Conservation (phyloP, 2,888 invertebrate species). For the Rhyacophila evoluta region DNA sequence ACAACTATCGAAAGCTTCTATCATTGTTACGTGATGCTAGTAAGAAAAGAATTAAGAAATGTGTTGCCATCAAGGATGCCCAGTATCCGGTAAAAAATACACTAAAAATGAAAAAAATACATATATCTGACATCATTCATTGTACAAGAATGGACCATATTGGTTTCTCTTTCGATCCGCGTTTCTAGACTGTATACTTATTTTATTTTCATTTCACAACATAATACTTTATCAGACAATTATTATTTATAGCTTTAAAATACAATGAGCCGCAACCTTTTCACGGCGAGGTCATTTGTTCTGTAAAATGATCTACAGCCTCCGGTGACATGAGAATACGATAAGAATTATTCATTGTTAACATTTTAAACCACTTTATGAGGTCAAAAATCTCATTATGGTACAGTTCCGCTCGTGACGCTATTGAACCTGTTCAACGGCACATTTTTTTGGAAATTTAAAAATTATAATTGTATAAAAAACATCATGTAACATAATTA, state of each 20-base stretch:
- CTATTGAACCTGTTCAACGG: background rate
- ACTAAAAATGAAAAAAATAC: too few species aligned
- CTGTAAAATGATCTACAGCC: conserved; percentile 11
- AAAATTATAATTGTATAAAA: too few species aligned
- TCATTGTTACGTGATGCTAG: too few species aligned
- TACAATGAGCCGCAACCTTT: conserved; percentile 14
- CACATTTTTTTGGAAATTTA: background rate
- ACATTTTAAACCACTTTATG: conserved; percentile 7
- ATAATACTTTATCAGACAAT: background rate
- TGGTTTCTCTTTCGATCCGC: background rate
- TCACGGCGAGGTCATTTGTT: background rate
- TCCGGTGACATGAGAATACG: background rate
- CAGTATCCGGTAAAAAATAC: too few species aligned
- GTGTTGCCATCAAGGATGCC: too few species aligned
- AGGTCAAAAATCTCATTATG: background rate
- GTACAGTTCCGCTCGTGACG: background rate
- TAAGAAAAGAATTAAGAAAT: too few species aligned
- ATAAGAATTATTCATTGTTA: background rate
- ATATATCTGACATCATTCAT: too few species aligned
- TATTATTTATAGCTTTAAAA: background rate
- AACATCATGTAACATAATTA: too few species aligned
- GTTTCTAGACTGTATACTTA: background rate
- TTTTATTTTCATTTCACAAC: background rate
- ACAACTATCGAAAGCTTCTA: too few species aligned
- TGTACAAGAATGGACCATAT: too few species aligned